Evolutionary conservation across 2,113 vertebrate species (phyloP).

Genomic region (Brachypteracias leptosomus): DNA sequence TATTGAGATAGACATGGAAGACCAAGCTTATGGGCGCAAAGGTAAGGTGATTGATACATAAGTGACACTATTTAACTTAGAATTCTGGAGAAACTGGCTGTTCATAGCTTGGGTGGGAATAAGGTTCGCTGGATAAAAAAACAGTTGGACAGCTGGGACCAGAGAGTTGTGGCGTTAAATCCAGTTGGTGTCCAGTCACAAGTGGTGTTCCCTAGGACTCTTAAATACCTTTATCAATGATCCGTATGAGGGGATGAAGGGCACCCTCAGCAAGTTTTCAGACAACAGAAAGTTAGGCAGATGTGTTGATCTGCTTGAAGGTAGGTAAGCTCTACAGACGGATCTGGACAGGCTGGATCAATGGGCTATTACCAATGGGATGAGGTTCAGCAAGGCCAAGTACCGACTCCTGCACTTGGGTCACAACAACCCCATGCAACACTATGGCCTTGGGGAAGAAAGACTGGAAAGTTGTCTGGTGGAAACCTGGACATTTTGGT

Average conservation of each 20-base stretch:
- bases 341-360: neutral
- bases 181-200: neutral
- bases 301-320: neutral
- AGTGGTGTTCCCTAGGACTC: neutral
- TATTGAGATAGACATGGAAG: neutral
- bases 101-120: neutral
- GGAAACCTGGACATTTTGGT: neutral
- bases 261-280: too few species aligned
- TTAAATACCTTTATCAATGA: neutral
- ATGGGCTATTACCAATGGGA: neutral
- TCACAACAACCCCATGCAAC: neutral
- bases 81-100: neutral
- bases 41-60: neutral
- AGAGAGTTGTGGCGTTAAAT: neutral
- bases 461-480: neutral
- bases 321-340: neutral
- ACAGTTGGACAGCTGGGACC: neutral
- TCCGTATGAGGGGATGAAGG: neutral
- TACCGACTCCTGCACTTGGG: neutral
- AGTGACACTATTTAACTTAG: neutral
- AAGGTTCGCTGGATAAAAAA: neutral
- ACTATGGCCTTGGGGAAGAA: neutral
- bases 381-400: neutral
- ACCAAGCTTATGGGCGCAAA: neutral
- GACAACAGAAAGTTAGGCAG: neutral